A percentile compares a stretch with the other conserved stretches of the same genome.
phyloP scores from a whole-genome alignment of 2,888 invertebrate species.

The Microdon myrmicae region DNA sequence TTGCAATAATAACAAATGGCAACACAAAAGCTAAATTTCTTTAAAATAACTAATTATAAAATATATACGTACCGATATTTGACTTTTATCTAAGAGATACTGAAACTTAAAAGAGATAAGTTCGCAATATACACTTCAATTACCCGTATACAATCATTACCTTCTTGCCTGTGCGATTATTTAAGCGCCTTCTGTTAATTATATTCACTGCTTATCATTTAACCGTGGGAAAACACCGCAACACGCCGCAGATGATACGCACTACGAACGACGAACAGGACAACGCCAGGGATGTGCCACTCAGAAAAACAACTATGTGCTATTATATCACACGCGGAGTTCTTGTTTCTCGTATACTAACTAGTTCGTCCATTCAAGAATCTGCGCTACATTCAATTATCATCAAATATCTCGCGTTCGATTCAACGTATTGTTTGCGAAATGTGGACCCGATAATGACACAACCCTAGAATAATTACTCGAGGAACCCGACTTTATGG shows the following conservation, averaged over 20 bases:
- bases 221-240: slow-evolving; percentile 38
- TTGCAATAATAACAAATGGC: too few species aligned
- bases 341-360: slow-evolving; percentile 43
- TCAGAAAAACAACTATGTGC: slow-evolving; percentile 20
- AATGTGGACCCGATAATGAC: too few species aligned
- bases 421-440: too few species aligned
- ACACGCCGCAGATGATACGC: slow-evolving; percentile 29
- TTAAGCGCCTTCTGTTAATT: slow-evolving; percentile 21
- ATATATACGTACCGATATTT: too few species aligned
- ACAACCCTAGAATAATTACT: too few species aligned
- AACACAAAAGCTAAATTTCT: too few species aligned
- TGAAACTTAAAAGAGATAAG: slow-evolving; percentile 5
- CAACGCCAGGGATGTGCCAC: slow-evolving; percentile 3
- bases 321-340: slow-evolving; percentile 50
- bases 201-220: slow-evolving; percentile 45
- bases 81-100: slow-evolving; percentile 35
- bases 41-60: too few species aligned
- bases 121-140: slow-evolving; percentile 13
- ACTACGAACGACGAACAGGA: too few species aligned
- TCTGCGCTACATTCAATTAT: slow-evolving; percentile 33
- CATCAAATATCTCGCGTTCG: background rate
- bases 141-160: too few species aligned
- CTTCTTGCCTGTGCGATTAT: too few species aligned
- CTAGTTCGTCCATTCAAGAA: slow-evolving; percentile 39
- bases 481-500: slow-evolving; percentile 11